Evolutionary conservation across 2,797 vertebrate genomes (phyloP).

Genomic region (Clarias platycephalus): DNA sequence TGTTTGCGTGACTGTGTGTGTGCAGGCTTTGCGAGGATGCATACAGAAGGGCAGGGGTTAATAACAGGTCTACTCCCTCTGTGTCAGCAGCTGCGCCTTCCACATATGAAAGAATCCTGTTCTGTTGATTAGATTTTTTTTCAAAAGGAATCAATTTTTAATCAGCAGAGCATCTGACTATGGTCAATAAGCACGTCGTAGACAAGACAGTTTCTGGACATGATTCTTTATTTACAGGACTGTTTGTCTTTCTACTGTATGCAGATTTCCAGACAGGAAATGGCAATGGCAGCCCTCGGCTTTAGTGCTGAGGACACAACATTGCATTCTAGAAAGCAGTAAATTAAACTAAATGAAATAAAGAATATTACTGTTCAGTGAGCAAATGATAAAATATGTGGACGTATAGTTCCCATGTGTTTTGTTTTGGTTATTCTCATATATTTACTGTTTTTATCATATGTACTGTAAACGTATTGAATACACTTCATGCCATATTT

Average conservation of each 20-base stretch:
- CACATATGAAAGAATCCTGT: constrained; percentile 97
- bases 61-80: constrained; percentile 92
- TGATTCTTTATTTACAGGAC: constrained; percentile 92
- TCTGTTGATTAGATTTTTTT: constrained; percentile 99
- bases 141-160: constrained; percentile 99
- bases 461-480: neutral
- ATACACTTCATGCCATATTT: neutral
- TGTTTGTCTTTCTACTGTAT: constrained; percentile 87
- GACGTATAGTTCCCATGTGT: neutral
- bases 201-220: constrained; percentile 86
- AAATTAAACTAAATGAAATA: neutral
- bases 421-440: constrained; percentile 19
- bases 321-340: neutral
- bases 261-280: constrained; percentile 74
- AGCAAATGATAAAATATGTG: constrained; percentile 8
- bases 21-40: constrained; percentile 42
- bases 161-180: constrained; percentile 99
- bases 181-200: constrained; percentile 88
- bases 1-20: constrained; percentile 38
- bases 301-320: constrained; percentile 63
- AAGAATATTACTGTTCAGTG: neutral
- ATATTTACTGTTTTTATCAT: neutral
- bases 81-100: constrained; percentile 92
- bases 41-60: constrained; percentile 87
- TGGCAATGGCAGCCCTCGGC: constrained; percentile 57